Evolutionary conservation across 2,797 vertebrate species (phyloP), one percentile per base, ranked within the genome.

Genomic region (Pangasius krempfi): DNA sequence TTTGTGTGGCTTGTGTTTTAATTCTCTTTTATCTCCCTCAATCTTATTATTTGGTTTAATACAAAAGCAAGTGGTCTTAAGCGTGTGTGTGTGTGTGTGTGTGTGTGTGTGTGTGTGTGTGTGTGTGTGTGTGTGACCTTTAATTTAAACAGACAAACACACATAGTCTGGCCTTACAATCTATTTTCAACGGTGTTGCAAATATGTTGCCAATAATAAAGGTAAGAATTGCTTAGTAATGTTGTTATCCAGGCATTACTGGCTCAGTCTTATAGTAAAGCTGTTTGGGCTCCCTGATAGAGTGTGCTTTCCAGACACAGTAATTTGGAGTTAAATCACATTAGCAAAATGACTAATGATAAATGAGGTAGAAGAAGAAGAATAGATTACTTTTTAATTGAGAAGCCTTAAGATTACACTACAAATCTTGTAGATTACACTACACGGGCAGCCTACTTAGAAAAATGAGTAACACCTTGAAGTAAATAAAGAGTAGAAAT

Each of bases 1-100:
- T 93, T 94, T 89, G 92, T 93, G 90, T 92, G 91, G 92, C 92
- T 93, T 88, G 92, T 92, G 94, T 91, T 94, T 91, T 94, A 92
- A 56, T 86, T 89, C 86, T 90, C 90, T 94, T 95, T 94, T 94
- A 95, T 96, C 94, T 95, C 90, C 70, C 86, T 56, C 92, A 95
- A 95, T 95, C 95, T 95, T 88, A 94, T 96, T 96, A 95, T 95
- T 95, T 94, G 92, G 93, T 86, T 94, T 95, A 92, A 93, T 92
- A 91, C 92, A 92, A 93, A 94, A 93, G 90, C 92, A 94, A 93
- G 92, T 84, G 79, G 85, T 91, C 87, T 93, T 92, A 89, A 87
- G 84, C 90, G 75, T 89, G 22, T 75, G 72, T 75, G 37, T 16
- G 52, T 54, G 52, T 54, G 52, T 54, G 52, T 54, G 52, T 54